Conservation (phyloP, 2,888 invertebrate species). For the Salpingus planirostris region DNA sequence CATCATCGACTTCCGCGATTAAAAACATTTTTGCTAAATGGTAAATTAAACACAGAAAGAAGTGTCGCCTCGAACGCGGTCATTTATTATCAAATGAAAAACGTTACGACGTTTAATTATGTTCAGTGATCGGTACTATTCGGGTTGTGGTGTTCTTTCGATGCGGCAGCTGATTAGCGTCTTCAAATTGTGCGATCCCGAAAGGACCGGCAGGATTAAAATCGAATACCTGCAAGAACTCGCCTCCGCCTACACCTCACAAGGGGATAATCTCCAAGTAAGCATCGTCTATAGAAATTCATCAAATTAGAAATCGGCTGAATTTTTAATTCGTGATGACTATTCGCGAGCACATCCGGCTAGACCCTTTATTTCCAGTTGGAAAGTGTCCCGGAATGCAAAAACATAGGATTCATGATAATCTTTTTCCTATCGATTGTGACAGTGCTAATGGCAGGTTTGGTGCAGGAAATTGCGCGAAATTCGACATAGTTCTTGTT, state of each 20-base stretch:
- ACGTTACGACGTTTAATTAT: no score
- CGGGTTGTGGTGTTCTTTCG: constrained; percentile 14
- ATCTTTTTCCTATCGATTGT: no score
- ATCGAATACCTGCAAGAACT: constrained; percentile 32
- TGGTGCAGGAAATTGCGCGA: no score
- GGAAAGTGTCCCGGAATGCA: constrained; percentile 14
- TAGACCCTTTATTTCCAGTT: constrained; percentile 14
- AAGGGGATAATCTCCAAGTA: constrained; percentile 24
- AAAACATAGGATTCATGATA: constrained; percentile 4
- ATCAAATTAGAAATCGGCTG: no score
- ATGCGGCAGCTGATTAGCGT: constrained; percentile 32
- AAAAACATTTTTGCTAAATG: no score
- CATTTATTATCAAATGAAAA: no score
- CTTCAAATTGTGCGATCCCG: constrained; percentile 35
- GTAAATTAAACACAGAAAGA: no score
- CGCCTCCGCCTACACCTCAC: constrained; percentile 26
- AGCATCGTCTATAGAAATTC: constrained; percentile 4
- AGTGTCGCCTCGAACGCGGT: no score
- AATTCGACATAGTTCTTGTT: no score
- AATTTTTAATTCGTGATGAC: neutral
- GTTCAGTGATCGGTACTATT: no score
- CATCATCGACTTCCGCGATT: no score
- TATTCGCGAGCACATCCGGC: neutral
- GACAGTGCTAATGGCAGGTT: no score
- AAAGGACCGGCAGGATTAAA: constrained; percentile 31